Evolutionary conservation across 2,888 invertebrate species (phyloP), one percentile per base, ranked within the genome.

Genomic region (Drosophila maculinotata): DNA sequence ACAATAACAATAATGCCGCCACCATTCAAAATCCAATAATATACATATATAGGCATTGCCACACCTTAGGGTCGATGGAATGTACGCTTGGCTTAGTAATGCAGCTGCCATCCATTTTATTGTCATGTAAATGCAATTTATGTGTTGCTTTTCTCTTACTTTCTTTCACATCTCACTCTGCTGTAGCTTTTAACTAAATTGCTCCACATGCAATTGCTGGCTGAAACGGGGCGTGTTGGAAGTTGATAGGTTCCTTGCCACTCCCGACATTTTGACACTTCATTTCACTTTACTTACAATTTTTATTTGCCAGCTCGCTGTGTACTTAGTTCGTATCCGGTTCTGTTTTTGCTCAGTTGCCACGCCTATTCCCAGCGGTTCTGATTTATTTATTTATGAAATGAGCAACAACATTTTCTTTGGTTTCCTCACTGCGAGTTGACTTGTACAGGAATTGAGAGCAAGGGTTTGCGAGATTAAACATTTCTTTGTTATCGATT

Each of bases 111-210:
- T 56, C 52, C 59, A 69, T 74, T 73, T 73, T 69, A 78, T 78
- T 80, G 81, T 84, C 84, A 76, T 81, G 76, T 80, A 80, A 76
- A 84, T 81, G 81, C 64, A 78, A 69, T 76, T 70, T 78, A 78
- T 72, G 60, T 66, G 52, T 35, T 44, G 25, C 36, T 56, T 17
- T 12, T 48, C 31, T n/a, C 14, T 15, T 38, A 36, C 30, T 10
- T 25, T 25, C 31, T 31, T 35, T 54, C 28, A 7, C 59, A 20
- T 48, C 25, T 9, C 65, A 28, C 63, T 48, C 36, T 39, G 39
- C 54, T 39, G 3, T 38, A 38, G 70, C 79, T 82, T 62, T 82
- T 79, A 76, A 66, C 68, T 47, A 79, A 82, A 79, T 79, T 82
- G 79, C 82, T 74, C 64, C 51, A 75, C 65, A 68, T 68, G 64